Evolutionary conservation across 1,140 invertebrate genomes (phyloP).

Genomic region (Drosophila bocqueti): DNA sequence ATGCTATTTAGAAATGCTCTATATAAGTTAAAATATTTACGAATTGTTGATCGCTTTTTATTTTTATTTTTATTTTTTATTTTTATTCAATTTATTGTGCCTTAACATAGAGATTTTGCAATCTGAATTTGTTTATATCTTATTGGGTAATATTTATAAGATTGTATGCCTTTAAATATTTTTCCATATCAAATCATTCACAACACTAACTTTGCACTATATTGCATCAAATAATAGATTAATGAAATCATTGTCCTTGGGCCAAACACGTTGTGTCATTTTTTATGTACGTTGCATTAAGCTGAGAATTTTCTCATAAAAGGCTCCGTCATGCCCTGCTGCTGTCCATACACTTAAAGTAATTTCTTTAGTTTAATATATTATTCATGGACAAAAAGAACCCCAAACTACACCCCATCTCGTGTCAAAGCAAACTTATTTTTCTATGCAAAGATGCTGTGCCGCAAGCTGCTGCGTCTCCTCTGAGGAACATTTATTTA

Average conservation of each 20-base stretch:
- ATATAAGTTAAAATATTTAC: not conserved
- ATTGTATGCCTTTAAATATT: no score
- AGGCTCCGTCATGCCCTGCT: not conserved
- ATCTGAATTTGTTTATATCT: no score
- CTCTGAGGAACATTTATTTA: constrained; percentile 64
- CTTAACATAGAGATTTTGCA: no score
- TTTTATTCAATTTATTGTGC: no score
- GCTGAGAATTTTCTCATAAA: not conserved
- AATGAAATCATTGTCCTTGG: not conserved
- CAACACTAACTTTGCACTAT: not conserved
- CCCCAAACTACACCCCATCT: constrained; percentile 9
- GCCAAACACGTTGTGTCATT: not conserved
- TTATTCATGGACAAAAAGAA: constrained; percentile 50
- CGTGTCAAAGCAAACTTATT: constrained; percentile 52
- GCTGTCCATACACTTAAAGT: constrained; percentile 19
- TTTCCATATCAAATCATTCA: no score
- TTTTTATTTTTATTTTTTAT: no score
- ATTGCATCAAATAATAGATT: not conserved
- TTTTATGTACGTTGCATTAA: not conserved
- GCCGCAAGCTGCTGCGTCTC: constrained; percentile 4
- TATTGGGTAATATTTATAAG: no score
- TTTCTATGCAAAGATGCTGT: constrained; percentile 56
- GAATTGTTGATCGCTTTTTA: not conserved
- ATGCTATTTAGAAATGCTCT: not conserved
- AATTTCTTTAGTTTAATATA: constrained; percentile 41